Evolutionary conservation across 2,113 vertebrate species (phyloP).

Genomic region (Penelope pileata): DNA sequence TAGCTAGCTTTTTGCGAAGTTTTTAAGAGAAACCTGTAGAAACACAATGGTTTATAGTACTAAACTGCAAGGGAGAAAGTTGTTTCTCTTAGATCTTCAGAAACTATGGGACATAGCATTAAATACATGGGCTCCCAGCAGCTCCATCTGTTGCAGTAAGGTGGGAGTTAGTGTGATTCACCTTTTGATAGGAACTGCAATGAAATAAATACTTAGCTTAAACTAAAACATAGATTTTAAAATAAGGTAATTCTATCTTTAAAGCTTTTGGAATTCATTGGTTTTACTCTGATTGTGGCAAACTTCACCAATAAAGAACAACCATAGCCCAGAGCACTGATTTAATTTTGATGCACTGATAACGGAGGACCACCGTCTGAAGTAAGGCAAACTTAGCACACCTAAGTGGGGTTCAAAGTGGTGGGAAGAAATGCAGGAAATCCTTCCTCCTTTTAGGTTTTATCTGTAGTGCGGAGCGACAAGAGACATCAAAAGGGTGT

Average conservation of each 20-base stretch:
- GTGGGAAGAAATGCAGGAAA: neutral
- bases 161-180: neutral
- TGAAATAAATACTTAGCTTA: neutral
- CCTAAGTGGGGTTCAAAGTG: neutral
- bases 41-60: neutral
- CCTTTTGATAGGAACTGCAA: neutral
- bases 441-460: neutral
- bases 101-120: neutral
- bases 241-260: neutral
- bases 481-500: neutral
- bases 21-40: neutral
- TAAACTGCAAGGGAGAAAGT: neutral
- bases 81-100: neutral
- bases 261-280: neutral
- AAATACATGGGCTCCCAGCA: neutral
- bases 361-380: rapidly evolving
- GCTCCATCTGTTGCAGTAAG: conserved; percentile 55
- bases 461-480: neutral
- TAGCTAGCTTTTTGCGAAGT: neutral
- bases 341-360: neutral
- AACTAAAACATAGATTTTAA: neutral
- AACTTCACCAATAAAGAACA: neutral
- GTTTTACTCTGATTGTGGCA: neutral
- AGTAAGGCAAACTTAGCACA: neutral
- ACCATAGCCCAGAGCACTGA: neutral